A percentile compares a stretch with the other conserved stretches of the same genome.
Conservation (phyloP, 2,888 invertebrate genomes). For the Cantharis lateralis region DNA sequence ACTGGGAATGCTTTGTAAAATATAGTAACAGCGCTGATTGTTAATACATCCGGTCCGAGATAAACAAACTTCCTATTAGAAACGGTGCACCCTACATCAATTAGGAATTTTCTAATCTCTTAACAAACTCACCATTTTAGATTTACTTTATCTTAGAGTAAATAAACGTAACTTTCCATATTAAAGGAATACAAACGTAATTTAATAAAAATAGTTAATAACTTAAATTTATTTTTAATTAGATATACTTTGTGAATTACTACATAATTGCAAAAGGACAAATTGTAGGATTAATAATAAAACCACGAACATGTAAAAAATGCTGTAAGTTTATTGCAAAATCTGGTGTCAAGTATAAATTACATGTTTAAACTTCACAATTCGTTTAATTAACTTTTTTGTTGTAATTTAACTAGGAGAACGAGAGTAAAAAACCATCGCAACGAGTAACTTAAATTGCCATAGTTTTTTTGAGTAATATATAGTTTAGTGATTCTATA, state of each 20-base stretch:
- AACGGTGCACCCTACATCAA: slow-evolving; percentile 8
- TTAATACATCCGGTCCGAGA: slow-evolving; percentile 31
- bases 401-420: not conserved
- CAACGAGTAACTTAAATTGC: not conserved
- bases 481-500: not conserved
- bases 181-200: too few species aligned
- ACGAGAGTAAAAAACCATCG: not conserved
- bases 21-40: slow-evolving; percentile 29
- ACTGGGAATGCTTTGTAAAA: slow-evolving; percentile 16
- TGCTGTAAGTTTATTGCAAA: not conserved
- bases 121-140: not conserved
- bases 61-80: slow-evolving; percentile 21
- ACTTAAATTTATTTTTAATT: too few species aligned
- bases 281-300: not conserved
- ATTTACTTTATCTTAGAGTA: not conserved
- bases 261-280: not conserved
- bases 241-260: too few species aligned
- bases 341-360: not conserved
- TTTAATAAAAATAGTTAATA: too few species aligned
- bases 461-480: not conserved
- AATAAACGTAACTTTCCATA: not conserved
- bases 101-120: slow-evolving; percentile 16
- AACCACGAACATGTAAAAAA: not conserved
- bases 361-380: not conserved
- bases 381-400: not conserved